phyloP scores from a whole-genome alignment of 2,113 vertebrate species.

The Cariama cristata region DNA sequence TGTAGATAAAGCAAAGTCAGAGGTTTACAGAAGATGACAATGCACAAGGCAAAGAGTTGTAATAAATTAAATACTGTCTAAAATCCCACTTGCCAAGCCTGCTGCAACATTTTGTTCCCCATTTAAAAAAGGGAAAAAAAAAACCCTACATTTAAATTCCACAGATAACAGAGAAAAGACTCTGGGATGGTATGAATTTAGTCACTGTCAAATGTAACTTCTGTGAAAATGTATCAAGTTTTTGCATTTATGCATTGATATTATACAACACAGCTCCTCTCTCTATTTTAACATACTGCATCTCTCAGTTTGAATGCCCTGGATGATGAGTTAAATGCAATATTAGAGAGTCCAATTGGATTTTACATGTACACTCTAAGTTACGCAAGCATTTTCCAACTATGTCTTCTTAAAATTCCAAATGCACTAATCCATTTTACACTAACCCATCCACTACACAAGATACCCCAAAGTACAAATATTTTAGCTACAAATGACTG shows the following conservation, averaged over 20 bases:
- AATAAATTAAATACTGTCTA: not conserved
- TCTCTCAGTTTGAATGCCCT: not conserved
- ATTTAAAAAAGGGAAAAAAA: not conserved
- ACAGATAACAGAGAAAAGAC: not conserved
- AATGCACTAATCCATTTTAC: not conserved
- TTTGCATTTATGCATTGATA: not conserved
- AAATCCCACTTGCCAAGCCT: not conserved
- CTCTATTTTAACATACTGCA: not conserved
- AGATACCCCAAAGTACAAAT: not conserved
- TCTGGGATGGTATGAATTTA: not conserved
- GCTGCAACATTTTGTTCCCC: not conserved
- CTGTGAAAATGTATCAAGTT: not conserved
- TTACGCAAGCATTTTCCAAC: not conserved
- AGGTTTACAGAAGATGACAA: not conserved
- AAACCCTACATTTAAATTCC: not conserved
- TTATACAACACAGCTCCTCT: fast-evolving
- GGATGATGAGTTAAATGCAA: not conserved
- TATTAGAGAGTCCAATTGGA: not conserved
- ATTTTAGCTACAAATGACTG: not conserved
- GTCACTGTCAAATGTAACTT: not conserved
- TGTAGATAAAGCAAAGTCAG: not conserved
- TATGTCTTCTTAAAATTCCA: not conserved
- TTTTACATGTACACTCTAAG: not conserved
- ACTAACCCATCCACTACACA: not conserved
- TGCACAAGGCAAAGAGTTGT: not conserved